phyloP scores from a whole-genome alignment of 64 coral and sea anemone genomes.

The Stichodactyla helianthus region DNA sequence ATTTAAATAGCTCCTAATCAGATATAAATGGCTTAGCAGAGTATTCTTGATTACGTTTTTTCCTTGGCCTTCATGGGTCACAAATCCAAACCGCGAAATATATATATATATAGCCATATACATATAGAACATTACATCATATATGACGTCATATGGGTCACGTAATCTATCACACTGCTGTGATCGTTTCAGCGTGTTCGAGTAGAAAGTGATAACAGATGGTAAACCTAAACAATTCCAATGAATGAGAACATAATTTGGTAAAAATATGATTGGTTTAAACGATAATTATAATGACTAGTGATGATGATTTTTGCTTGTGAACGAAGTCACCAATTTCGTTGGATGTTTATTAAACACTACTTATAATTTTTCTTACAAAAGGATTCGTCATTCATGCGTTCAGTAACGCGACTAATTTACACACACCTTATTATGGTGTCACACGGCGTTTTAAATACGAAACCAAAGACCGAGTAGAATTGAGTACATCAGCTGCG shows the following conservation, averaged over 20 bases:
- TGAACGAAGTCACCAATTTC: too few relatives aligned
- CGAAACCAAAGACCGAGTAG: too few relatives aligned
- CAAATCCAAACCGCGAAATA: too few relatives aligned
- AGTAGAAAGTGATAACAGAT: not conserved
- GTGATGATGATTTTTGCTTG: too few relatives aligned
- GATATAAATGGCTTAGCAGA: not conserved
- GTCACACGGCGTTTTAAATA: too few relatives aligned
- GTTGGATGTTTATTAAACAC: too few relatives aligned
- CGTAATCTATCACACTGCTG: not conserved
- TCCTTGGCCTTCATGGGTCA: not conserved
- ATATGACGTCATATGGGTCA: not conserved
- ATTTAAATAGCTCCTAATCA: not conserved
- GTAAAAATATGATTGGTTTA: not conserved
- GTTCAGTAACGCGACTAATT: too few relatives aligned
- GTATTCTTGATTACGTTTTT: not conserved
- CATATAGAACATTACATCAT: not conserved
- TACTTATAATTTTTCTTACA: too few relatives aligned
- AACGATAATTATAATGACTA: too few relatives aligned
- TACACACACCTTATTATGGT: too few relatives aligned
- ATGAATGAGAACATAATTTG: not conserved
- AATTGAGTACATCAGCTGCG: too few relatives aligned
- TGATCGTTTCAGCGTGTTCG: not conserved
- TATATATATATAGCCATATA: not conserved
- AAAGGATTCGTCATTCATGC: too few relatives aligned
- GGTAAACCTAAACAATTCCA: not conserved